phyloP scores from a whole-genome alignment of 2,888 invertebrate species.

The Tetropium fuscum region DNA sequence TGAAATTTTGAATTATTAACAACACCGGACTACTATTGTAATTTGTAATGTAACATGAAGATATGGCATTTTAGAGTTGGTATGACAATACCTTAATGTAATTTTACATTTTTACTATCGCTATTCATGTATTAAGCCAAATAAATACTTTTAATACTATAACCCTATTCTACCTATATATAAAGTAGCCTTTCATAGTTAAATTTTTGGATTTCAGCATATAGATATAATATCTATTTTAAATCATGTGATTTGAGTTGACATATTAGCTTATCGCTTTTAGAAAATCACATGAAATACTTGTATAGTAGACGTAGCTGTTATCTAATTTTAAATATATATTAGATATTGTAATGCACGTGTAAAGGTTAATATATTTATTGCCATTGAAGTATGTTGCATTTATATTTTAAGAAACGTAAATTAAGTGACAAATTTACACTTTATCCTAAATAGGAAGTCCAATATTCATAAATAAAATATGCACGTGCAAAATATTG shows the following conservation, averaged over 20 bases:
- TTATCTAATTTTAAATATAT: constrained; percentile 47
- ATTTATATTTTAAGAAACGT: constrained; percentile 1
- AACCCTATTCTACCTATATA: background rate
- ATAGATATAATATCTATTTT: too few relatives aligned
- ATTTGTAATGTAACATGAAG: constrained; percentile 10
- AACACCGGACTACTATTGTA: too few relatives aligned
- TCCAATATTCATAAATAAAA: too few relatives aligned
- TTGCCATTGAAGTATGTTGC: background rate
- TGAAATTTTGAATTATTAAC: too few relatives aligned
- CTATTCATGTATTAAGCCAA: constrained; percentile 15
- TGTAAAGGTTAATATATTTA: background rate
- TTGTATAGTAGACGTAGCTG: constrained; percentile 41
- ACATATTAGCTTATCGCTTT: background rate
- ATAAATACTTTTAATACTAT: background rate
- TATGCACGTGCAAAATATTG: too few relatives aligned
- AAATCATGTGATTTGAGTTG: too few relatives aligned
- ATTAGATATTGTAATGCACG: constrained; percentile 8
- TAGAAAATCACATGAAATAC: background rate
- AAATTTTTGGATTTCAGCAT: too few relatives aligned
- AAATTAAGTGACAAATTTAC: constrained; percentile 11
- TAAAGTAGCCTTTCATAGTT: too few relatives aligned
- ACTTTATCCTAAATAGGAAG: too few relatives aligned
- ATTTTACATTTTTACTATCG: constrained; percentile 10
- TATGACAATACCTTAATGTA: constrained; percentile 40
- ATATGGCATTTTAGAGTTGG: constrained; percentile 33